Conservation (phyloP, 2,797 vertebrate species). For the Hephaestus fuliginosus region DNA sequence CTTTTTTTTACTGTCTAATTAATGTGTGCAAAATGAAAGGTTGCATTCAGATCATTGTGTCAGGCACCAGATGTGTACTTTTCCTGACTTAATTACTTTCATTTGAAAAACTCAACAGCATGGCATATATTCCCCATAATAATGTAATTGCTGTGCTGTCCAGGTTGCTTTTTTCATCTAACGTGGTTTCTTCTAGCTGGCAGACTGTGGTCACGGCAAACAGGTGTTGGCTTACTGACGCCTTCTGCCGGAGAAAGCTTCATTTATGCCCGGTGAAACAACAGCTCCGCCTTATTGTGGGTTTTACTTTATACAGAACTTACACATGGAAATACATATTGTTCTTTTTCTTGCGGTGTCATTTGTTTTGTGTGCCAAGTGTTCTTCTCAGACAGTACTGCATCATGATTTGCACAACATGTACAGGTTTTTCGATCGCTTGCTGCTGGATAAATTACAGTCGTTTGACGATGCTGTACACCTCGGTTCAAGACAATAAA, state of each 20-base stretch:
- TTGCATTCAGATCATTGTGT: neutral
- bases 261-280: neutral
- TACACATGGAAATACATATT: neutral
- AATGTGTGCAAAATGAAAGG: neutral
- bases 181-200: slow-evolving; percentile 11
- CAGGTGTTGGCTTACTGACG: slow-evolving; percentile 14
- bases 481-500: slow-evolving; percentile 70
- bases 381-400: slow-evolving; percentile 46
- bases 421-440: slow-evolving; percentile 46
- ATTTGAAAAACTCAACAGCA: neutral
- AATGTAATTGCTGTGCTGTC: slow-evolving; percentile 20
- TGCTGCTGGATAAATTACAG: slow-evolving; percentile 57
- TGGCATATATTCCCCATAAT: slow-evolving; percentile 17
- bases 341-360: neutral
- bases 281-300: slow-evolving; percentile 38
- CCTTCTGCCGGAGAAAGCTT: slow-evolving; percentile 7
- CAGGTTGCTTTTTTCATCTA: slow-evolving; percentile 22
- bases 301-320: slow-evolving; percentile 25
- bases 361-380: slow-evolving; percentile 51
- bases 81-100: neutral
- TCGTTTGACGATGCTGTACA: slow-evolving; percentile 49
- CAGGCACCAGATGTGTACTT: slow-evolving; percentile 1
- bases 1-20: neutral
- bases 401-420: slow-evolving; percentile 65
- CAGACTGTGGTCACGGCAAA: slow-evolving; percentile 2